phyloP scores from a whole-genome alignment of 2,888 invertebrate genomes.

The Operophtera brumata region DNA sequence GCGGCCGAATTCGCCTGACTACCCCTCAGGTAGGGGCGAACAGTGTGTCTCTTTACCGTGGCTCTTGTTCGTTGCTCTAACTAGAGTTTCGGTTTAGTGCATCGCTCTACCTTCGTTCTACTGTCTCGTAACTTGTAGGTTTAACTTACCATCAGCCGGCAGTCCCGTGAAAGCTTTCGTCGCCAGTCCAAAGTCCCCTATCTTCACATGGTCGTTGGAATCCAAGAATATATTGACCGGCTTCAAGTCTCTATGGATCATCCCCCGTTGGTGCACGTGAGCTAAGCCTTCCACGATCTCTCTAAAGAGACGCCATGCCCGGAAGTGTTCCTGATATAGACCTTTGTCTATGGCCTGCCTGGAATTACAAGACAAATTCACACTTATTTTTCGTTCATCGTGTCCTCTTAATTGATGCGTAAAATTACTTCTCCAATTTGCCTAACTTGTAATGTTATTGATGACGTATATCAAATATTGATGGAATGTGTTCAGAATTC shows the following conservation, averaged over 20 bases:
- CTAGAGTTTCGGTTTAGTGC: background rate
- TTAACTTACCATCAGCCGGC: conserved; percentile 67
- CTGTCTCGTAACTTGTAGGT: no score
- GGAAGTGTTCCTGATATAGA: conserved; percentile 86
- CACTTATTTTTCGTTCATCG: background rate
- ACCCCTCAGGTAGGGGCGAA: no score
- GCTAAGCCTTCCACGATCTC: conserved; percentile 95
- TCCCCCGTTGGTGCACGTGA: conserved; percentile 96
- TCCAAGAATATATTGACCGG: conserved; percentile 97
- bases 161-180: conserved; percentile 82
- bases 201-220: conserved; percentile 96
- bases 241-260: conserved; percentile 92
- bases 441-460: no score
- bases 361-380: background rate
- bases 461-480: no score
- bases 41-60: background rate
- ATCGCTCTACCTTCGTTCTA: no score
- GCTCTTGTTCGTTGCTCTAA: no score
- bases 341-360: conserved; percentile 93
- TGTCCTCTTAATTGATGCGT: no score
- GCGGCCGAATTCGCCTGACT: no score
- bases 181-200: conserved; percentile 98
- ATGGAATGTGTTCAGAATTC: no score
- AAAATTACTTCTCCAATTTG: no score
- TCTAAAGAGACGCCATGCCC: conserved; percentile 95